phyloP scores from a whole-genome alignment of 2,888 invertebrate genomes.

The Drosophila basisetae region DNA sequence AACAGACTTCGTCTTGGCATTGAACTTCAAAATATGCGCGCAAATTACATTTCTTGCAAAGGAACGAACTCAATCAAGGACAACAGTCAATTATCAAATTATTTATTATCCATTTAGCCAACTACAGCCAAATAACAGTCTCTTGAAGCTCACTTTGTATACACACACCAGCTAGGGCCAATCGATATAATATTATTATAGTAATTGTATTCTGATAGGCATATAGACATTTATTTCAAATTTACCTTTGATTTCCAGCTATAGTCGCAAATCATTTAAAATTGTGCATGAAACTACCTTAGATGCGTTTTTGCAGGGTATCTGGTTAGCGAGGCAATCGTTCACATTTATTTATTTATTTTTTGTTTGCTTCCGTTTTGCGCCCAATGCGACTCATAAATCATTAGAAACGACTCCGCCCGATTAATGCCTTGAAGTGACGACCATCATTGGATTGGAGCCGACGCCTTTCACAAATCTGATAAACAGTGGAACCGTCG shows the following conservation, averaged over 20 bases:
- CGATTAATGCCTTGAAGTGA: conserved; percentile 35
- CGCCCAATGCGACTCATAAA: conserved; percentile 30
- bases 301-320: not conserved
- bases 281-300: rapidly evolving
- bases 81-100: not conserved
- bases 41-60: not conserved
- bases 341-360: not conserved
- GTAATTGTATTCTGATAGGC: not conserved
- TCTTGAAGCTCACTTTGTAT: not conserved
- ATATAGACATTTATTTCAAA: too few species aligned
- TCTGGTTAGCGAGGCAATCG: not conserved
- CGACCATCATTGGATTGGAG: conserved; percentile 18
- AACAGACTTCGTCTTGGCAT: conserved; percentile 19
- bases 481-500: not conserved
- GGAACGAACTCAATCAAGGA: not conserved
- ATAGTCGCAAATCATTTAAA: not conserved
- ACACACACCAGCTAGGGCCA: not conserved
- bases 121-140: not conserved
- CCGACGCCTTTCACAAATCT: conserved; percentile 47
- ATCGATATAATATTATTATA: not conserved
- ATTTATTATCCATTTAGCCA: not conserved
- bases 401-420: conserved; percentile 40
- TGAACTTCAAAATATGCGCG: conserved; percentile 21
- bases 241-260: not conserved
- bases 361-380: conserved; percentile 42